Base-by-base conservation (phyloP, 2,888 invertebrate genomes). In the Dastarcus helophoroides region DNA sequence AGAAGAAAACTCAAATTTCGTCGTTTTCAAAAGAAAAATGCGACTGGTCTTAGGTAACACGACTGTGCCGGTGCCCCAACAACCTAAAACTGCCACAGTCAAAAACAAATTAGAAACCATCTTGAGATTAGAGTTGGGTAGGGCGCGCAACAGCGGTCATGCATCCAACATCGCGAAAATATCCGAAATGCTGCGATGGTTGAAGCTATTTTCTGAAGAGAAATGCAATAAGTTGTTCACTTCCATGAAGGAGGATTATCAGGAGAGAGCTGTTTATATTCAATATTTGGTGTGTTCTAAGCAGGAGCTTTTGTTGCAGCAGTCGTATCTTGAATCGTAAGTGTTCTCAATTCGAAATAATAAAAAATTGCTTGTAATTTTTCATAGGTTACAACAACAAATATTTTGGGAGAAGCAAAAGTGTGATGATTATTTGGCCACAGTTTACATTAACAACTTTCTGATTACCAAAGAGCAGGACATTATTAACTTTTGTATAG, bases 31-130 rank as follows among this genome's bases (percentile, higher is more conserved):
- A 60, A 77, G 86, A 41, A 94, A 94, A 54, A 65, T 97, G 36
- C 73, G 95, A 12, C 70, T 86, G 45, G 94, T 95, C 31, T 68
- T 97, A 16, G 88, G 93, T 40, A 85, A 82, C 44, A 84, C 88
- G 0, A 89, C 91, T 51, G 16, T 28, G 21, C n/a, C n/a, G n/a
- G n/a, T n/a, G n/a, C 63, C 81, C 35, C 79, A 82, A 46, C 76
- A 78, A 50, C 69, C 74, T 26, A 43, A 44, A 36, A 47, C 50
- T 35, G 42, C n/a, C n/a, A n/a, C 47, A 29, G 37, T 51, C 25
- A 56, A 57, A 41, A 54, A 50, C 29, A 58, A 58, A 38, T 52
- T 82, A 39, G 71, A 79, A 32, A 73, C 76, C 21, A 75, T 81
- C 52, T 63, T 82, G 19, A 72, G 77, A 54, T 67, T 79, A 26